Evolutionary conservation across 2,888 invertebrate species (phyloP).

Genomic region (Acrobasis suavella): DNA sequence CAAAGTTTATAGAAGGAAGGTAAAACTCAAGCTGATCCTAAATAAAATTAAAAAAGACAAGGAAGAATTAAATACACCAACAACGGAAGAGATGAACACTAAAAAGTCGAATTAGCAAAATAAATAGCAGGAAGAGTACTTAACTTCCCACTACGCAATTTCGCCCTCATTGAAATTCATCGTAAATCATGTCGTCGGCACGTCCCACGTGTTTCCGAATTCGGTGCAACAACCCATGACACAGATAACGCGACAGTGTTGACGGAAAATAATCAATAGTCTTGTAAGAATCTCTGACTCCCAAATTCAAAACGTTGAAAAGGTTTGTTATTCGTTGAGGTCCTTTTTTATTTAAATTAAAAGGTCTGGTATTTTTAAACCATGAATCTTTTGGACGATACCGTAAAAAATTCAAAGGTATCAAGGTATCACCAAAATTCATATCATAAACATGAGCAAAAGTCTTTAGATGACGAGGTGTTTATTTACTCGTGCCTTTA

Average conservation of each 20-base stretch:
- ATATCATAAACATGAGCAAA: neutral
- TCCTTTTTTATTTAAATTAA: no score
- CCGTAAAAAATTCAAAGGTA: no score
- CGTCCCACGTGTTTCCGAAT: constrained; percentile 23
- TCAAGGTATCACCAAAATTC: neutral
- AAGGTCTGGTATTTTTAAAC: neutral
- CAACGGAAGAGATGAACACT: neutral
- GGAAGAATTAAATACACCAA: neutral
- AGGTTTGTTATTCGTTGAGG: no score
- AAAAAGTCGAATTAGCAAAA: neutral
- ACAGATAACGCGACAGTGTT: neutral
- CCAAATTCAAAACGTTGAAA: neutral
- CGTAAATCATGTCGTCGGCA: constrained; percentile 18
- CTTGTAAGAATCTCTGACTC: neutral
- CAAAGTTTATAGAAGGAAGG: no score
- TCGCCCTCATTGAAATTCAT: constrained; percentile 18
- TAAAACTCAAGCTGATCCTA: no score
- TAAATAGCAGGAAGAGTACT: constrained; percentile 15
- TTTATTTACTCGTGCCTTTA: constrained; percentile 26
- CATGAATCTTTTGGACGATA: no score
- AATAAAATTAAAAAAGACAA: neutral
- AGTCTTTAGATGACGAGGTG: constrained; percentile 22
- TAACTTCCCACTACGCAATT: constrained; percentile 14
- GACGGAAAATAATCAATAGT: neutral
- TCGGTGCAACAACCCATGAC: constrained; percentile 20